Evolutionary conservation across 2,888 invertebrate species (phyloP), one percentile per base, ranked within the genome.

Genomic region (Campaea margaritaria): DNA sequence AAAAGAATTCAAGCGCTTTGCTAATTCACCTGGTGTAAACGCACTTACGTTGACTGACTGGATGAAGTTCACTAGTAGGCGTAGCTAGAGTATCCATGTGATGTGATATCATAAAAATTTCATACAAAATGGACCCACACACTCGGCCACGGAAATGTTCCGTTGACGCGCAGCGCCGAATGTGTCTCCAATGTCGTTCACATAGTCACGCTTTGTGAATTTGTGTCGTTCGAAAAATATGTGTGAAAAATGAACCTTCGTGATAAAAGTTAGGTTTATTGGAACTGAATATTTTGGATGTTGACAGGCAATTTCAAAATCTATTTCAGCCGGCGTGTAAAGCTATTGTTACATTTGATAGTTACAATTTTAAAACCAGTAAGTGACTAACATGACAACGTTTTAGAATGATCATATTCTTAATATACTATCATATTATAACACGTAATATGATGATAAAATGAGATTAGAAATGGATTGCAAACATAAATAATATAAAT

Each of bases 131-230:
- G 72, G 72, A 67, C 67, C 73, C 68, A 48, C 51, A 58, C 49
- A 67, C 43, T 62, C 78, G 80, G 80, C 82, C 77, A 55, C 74
- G 83, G 82, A 83, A 82, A 78, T 76, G 75, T 70, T 69, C 65
- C 68, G 74, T 71, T 75, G 79, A 78, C 76, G 78, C 72, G 72
- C 62, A 64, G 65, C 48, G 67, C 68, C 68, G 60, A 72, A 78
- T 77, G 78, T 77, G 76, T 73, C 66, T 68, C 69, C 69, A 72
- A 69, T 67, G 65, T 62, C 67, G 57, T 62, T 59, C 54, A 55
- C 55, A 50, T 50, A 55, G 46, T 60, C 59, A 56, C 52, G 48
- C 50, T 55, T 49, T 57, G 58, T 44, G 57, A 14, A 45, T 52
- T 49, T 57, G 60, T 41, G 55, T n/a, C 47, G 15, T 53, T 52